Evolutionary conservation across 1,140 invertebrate genomes (phyloP), one percentile per base, ranked within the genome.

Genomic region (Drosophila erecta): DNA sequence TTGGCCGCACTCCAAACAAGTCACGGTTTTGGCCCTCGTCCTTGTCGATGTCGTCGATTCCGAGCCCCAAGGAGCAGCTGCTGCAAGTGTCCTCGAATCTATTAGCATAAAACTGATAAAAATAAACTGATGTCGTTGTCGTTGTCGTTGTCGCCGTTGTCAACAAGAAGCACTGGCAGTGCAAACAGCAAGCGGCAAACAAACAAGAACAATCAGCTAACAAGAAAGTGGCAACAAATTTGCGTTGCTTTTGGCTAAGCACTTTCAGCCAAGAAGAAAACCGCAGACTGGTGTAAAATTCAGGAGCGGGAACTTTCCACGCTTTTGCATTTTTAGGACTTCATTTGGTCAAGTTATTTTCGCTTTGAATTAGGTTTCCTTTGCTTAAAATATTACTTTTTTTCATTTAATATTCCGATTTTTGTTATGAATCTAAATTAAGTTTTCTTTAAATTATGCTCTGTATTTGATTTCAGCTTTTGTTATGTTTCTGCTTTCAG

Each of bases 71-170:
- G 40, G n/a, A 81, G 74, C 83, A 81, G 75, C 81, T 87, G 83
- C 50, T 87, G 67, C 61, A 78, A 78, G 79, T 67, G 61, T 78
- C 51, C 59, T 61, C 49, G 53, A 75, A 81, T 87, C 53, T 85
- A 85, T 85, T 85, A 85, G 81, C 81, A 87, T 85, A 85, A 87
- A 76, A 77, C 83, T 74, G 78, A 85, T 85, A 78, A 86, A 86
- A 85, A 76, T 65, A 71, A 85, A 85, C 83, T 85, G 72, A 78
- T 74, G 64, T 81, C 72, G 81, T 78, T 70, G 66, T 76, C 55
- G 79, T 66, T 79, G 64, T 84, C 76, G 35, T 37, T 37, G 35
- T 38, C 37, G 37, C 14, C 56, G 76, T 62, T 86, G 81, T 86
- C 77, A 86, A 85, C 77, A 77, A 85, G 77, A 37, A 72, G 35